Percentiles rank a stretch among this genome's conserved stretches.
phyloP scores from a whole-genome alignment of 2,113 vertebrate genomes.

The Neotragus pygmaeus region DNA sequence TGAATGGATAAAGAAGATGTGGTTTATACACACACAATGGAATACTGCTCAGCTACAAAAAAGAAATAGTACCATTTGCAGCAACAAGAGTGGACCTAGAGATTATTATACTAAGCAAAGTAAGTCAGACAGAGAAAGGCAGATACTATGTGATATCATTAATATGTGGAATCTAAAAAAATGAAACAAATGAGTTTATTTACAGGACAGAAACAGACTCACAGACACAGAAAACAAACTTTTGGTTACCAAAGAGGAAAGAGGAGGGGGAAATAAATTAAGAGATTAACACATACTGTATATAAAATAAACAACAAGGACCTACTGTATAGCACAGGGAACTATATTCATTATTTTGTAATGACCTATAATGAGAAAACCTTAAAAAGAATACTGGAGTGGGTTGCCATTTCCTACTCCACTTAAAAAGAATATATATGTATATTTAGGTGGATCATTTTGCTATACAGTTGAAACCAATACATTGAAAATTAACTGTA shows the following conservation, averaged over 20 bases:
- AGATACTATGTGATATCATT: neutral
- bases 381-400: neutral
- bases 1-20: neutral
- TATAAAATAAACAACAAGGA: neutral
- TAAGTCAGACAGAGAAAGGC: neutral
- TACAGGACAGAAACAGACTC: neutral
- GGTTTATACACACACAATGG: neutral
- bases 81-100: neutral
- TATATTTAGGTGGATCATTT: neutral
- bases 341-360: neutral
- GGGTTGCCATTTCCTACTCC: neutral
- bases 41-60: neutral
- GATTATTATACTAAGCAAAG: neutral
- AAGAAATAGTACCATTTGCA: neutral
- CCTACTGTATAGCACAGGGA: neutral
- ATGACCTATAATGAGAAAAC: neutral
- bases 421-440: neutral
- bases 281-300: neutral
- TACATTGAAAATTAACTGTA: neutral
- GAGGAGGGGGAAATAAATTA: neutral
- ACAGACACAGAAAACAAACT: neutral
- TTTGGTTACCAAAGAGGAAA: neutral
- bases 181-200: neutral
- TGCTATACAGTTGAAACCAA: neutral
- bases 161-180: neutral